A percentile compares a stretch with the other conserved stretches of the same genome.
Evolutionary conservation across 2,797 vertebrate genomes (phyloP).

Genomic region (Hippopotamyrus pictus): DNA sequence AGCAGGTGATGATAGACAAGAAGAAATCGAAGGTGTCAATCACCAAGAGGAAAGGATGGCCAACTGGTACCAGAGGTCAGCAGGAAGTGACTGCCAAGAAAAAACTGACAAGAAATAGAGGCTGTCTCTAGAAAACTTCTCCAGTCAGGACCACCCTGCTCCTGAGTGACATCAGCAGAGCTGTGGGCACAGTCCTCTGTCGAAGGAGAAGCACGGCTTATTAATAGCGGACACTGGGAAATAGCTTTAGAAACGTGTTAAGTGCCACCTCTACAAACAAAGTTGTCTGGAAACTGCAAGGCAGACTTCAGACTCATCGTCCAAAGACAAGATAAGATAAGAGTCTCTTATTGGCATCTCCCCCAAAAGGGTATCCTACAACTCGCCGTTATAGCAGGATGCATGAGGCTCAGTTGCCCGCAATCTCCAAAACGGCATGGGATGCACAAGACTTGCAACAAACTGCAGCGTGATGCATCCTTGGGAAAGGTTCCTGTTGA

Average conservation of each 20-base stretch:
- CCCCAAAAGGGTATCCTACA: not conserved
- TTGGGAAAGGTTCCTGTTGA: not conserved
- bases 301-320: not conserved
- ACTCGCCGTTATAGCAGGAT: not conserved
- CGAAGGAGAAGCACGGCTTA: not conserved
- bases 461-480: not conserved
- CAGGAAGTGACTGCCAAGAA: not conserved
- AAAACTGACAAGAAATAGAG: not conserved
- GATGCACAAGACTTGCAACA: not conserved
- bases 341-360: not conserved
- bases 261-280: not conserved
- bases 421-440: not conserved
- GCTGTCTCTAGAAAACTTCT: not conserved
- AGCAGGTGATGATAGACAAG: not conserved
- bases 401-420: not conserved
- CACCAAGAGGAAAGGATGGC: not conserved
- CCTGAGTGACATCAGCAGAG: not conserved
- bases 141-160: not conserved
- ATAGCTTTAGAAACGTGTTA: not conserved
- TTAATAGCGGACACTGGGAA: conserved; percentile 6
- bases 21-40: not conserved
- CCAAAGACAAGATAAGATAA: not conserved
- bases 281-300: not conserved
- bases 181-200: not conserved
- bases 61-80: not conserved